A percentile compares a stretch with the other conserved stretches of the same genome.
phyloP scores from a whole-genome alignment of 2,113 vertebrate genomes.

The Puntigrus tetrazona region DNA sequence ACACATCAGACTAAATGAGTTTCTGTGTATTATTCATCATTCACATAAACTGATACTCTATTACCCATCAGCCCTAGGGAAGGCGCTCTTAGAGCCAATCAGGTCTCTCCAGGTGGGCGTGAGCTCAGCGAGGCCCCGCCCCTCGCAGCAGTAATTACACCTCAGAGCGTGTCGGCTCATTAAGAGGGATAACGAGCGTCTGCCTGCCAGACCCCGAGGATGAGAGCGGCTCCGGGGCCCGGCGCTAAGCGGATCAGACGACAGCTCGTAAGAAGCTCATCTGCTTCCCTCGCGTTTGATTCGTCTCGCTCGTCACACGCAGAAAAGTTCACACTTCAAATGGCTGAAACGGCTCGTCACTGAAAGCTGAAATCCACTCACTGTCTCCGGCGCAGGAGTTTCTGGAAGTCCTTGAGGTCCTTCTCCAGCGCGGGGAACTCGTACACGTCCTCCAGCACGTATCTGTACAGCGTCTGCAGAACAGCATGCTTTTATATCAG shows the following conservation, averaged over 20 bases:
- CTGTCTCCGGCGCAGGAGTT: constrained; percentile 94
- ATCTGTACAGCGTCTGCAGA: constrained; percentile 89
- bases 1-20: not conserved
- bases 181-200: not conserved
- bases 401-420: constrained; percentile 96
- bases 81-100: not conserved
- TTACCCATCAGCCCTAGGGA: constrained; percentile 8
- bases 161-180: not conserved
- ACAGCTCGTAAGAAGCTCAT: not conserved
- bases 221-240: not conserved
- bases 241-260: not conserved
- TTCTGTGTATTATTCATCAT: not conserved
- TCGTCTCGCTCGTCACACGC: not conserved
- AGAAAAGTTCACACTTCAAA: not conserved
- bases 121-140: not conserved
- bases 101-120: not conserved
- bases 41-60: not conserved
- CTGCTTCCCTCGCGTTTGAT: not conserved
- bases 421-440: constrained; percentile 94
- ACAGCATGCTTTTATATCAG: not conserved
- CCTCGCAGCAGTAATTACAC: not conserved
- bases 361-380: constrained; percentile 78
- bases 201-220: not conserved
- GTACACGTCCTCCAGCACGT: constrained; percentile 93
- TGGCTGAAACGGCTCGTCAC: not conserved